Evolutionary conservation across 2,888 invertebrate species (phyloP).

Genomic region (Lapara coniferarum): DNA sequence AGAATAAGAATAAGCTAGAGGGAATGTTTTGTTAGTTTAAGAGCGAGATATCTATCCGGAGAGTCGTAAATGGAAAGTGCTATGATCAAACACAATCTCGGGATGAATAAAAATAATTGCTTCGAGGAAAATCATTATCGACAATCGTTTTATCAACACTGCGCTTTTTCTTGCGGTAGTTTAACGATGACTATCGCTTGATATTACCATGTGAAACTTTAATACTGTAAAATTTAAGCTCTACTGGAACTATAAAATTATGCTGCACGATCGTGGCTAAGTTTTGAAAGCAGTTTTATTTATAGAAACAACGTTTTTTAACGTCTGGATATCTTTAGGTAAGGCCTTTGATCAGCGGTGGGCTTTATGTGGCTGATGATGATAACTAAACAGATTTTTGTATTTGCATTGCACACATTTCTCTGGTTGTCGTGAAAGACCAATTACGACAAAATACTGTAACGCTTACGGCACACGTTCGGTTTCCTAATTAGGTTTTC

Average conservation of each 20-base stretch:
- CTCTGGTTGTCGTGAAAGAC: no score
- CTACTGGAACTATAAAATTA: not conserved
- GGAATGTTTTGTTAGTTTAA: constrained; percentile 3
- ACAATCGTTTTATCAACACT: constrained; percentile 34
- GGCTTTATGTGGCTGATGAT: no score
- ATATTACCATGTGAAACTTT: not conserved
- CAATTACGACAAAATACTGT: no score
- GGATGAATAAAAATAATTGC: constrained; percentile 61
- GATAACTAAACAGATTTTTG: no score
- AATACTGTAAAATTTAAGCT: not conserved
- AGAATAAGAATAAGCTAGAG: not conserved
- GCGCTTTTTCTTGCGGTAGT: constrained; percentile 31
- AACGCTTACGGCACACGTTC: no score
- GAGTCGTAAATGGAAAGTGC: constrained; percentile 50
- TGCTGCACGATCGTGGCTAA: not conserved
- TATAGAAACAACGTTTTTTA: no score
- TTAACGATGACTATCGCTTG: constrained; percentile 29
- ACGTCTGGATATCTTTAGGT: no score
- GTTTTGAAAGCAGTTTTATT: not conserved
- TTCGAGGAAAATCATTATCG: constrained; percentile 32
- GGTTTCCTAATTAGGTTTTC: no score
- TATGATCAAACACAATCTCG: constrained; percentile 47
- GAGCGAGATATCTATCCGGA: constrained; percentile 43
- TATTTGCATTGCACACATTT: no score
- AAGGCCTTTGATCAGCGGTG: no score